Percentiles rank a stretch among this genome's conserved stretches.
Evolutionary conservation across 2,113 vertebrate species (phyloP).

Genomic region (Callorhinus ursinus): DNA sequence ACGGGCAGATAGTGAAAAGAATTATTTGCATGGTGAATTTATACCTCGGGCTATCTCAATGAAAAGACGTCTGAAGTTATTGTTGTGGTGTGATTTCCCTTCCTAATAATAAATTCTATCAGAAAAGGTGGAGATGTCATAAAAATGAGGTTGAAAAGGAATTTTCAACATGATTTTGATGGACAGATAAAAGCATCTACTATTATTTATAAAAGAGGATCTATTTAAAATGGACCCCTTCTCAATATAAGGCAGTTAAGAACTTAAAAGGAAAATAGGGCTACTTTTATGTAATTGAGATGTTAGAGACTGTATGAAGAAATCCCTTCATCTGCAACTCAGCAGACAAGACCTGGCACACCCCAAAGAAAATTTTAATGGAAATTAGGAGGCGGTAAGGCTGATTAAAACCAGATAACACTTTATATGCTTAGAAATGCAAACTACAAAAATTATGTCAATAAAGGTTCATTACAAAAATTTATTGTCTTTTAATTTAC

Average conservation of each 20-base stretch:
- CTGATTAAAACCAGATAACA: conserved; percentile 63
- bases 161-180: conserved; percentile 55
- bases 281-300: conserved; percentile 41
- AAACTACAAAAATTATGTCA: conserved; percentile 58
- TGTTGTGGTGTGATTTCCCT: conserved; percentile 56
- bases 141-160: conserved; percentile 53
- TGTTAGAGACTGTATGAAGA: not conserved
- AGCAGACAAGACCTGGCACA: conserved; percentile 35
- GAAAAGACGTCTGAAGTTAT: conserved; percentile 54
- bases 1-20: conserved; percentile 61
- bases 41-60: conserved; percentile 64
- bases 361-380: conserved; percentile 42
- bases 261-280: conserved; percentile 42
- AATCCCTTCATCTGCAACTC: conserved; percentile 10
- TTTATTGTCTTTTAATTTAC: conserved; percentile 65
- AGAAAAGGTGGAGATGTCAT: conserved; percentile 55
- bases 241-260: conserved; percentile 45
- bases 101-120: conserved; percentile 49
- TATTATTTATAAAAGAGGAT: conserved; percentile 58
- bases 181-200: conserved; percentile 63
- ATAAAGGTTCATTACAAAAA: conserved; percentile 51
- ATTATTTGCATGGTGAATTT: conserved; percentile 70
- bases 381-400: conserved; percentile 50
- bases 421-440: conserved; percentile 56
- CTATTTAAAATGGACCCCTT: conserved; percentile 50